Conservation (phyloP, 2,888 invertebrate species). For the Mimas tiliae region DNA sequence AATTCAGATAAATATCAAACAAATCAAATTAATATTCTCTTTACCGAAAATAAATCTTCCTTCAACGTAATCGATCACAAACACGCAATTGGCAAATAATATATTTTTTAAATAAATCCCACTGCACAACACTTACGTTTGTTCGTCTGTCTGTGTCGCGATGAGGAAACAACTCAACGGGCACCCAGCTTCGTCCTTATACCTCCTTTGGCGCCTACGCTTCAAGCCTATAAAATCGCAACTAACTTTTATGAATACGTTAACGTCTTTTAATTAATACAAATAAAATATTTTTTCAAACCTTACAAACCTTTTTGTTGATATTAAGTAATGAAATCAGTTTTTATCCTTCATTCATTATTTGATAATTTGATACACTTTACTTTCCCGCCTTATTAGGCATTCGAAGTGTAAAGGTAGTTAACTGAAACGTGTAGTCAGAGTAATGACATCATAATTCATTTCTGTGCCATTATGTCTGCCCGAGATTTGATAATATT, state of each 20-base stretch:
- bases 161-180: constrained; percentile 63
- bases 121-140: constrained; percentile 66
- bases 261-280: constrained; percentile 12
- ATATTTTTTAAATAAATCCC: constrained; percentile 34
- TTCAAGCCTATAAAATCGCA: constrained; percentile 35
- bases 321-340: background rate
- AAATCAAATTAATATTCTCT: background rate
- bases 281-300: background rate
- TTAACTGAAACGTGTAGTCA: constrained; percentile 30
- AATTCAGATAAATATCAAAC: too few species aligned
- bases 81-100: constrained; percentile 1
- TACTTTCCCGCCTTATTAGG: constrained; percentile 48
- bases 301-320: background rate
- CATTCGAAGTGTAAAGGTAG: constrained; percentile 34
- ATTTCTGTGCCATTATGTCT: constrained; percentile 31
- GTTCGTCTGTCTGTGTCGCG: constrained; percentile 63
- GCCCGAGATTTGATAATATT: constrained; percentile 29
- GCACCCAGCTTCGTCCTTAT: constrained; percentile 64
- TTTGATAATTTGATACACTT: constrained; percentile 21
- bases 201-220: constrained; percentile 70
- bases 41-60: background rate
- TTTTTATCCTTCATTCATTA: background rate
- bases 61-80: background rate
- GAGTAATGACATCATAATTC: constrained; percentile 48
- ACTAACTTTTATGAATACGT: constrained; percentile 36